Percentiles rank a stretch among this genome's conserved stretches.
These are phyloP conservation scores for Trichopria drosophilae DNA, from an alignment of 2,888 invertebrate species.

Conservation along the genomic window DNA sequence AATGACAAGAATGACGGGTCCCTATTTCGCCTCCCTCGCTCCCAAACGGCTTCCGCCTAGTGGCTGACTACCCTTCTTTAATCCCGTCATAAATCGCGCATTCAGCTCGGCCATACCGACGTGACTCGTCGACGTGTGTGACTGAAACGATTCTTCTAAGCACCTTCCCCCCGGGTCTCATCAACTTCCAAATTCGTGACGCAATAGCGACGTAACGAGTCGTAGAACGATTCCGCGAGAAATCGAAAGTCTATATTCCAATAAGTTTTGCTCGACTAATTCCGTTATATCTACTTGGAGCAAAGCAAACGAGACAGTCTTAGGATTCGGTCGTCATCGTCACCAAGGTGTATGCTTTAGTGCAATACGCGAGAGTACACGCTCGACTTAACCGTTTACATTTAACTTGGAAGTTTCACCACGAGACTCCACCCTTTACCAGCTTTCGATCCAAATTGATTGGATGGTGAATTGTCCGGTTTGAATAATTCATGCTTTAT, in stretches of 20 bases:
- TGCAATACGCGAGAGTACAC: conserved; percentile 13
- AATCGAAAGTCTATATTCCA: conserved; percentile 24
- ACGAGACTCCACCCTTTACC: conserved; percentile 11
- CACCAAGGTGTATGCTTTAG: not conserved
- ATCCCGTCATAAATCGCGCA: conserved; percentile 29
- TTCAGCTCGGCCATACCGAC: not conserved
- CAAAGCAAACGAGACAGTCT: conserved; percentile 2
- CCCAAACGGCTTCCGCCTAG: not conserved
- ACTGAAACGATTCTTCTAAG: conserved; percentile 25
- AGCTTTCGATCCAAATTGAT: conserved; percentile 50
- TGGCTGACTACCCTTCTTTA: conserved; percentile 24
- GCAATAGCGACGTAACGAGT: too few relatives aligned
- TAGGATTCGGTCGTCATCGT: conserved; percentile 19
- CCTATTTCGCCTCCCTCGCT: not conserved
- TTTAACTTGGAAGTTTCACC: conserved; percentile 13
- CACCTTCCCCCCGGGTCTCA: conserved; percentile 4
- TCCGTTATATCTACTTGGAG: too few relatives aligned
- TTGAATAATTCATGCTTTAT: conserved; percentile 56
- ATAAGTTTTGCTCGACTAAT: conserved; percentile 17
- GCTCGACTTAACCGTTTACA: conserved; percentile 28
- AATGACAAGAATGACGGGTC: conserved; percentile 10
- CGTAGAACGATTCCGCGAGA: conserved; percentile 7
- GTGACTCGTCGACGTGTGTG: conserved; percentile 23
- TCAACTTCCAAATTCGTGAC: too few relatives aligned
- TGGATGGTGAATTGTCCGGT: conserved; percentile 51